Evolutionary conservation across 1,140 invertebrate genomes (phyloP).

Genomic region (Heliconius melpomene): DNA sequence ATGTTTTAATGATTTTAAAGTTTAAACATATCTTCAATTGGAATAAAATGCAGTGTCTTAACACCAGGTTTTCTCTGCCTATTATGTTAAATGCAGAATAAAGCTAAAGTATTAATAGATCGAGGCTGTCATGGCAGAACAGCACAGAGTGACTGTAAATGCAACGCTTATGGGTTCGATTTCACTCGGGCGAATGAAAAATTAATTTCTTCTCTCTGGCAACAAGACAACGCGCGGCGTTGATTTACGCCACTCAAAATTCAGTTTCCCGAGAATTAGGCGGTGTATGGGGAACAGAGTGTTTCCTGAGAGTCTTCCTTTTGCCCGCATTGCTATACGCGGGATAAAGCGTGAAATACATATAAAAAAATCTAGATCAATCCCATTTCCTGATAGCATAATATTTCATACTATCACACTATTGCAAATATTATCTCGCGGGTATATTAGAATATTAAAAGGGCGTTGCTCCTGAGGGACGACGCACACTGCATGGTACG

Average conservation of each 20-base stretch:
- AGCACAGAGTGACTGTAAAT: too few species aligned
- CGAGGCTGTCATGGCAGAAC: too few species aligned
- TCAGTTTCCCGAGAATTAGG: not conserved
- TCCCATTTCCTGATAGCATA: not conserved
- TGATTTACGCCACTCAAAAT: not conserved
- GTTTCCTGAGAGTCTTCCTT: not conserved
- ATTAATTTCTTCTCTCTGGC: too few species aligned
- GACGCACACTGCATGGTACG: not conserved
- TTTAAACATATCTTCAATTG: too few species aligned
- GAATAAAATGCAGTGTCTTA: too few species aligned
- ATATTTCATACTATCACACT: not conserved
- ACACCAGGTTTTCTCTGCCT: too few species aligned
- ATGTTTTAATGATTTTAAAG: too few species aligned
- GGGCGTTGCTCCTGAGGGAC: not conserved
- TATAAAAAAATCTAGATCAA: not conserved
- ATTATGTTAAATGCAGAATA: too few species aligned
- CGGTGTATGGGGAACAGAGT: not conserved
- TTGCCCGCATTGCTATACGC: not conserved
- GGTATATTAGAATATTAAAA: slow-evolving; percentile 17
- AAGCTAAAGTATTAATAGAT: too few species aligned
- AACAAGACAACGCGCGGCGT: too few species aligned
- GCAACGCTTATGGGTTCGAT: too few species aligned
- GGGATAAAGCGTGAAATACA: not conserved
- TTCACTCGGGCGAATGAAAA: too few species aligned
- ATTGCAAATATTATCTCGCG: slow-evolving; percentile 6